Base-by-base conservation (phyloP, 2,113 vertebrate genomes). In the Balaeniceps rex region DNA sequence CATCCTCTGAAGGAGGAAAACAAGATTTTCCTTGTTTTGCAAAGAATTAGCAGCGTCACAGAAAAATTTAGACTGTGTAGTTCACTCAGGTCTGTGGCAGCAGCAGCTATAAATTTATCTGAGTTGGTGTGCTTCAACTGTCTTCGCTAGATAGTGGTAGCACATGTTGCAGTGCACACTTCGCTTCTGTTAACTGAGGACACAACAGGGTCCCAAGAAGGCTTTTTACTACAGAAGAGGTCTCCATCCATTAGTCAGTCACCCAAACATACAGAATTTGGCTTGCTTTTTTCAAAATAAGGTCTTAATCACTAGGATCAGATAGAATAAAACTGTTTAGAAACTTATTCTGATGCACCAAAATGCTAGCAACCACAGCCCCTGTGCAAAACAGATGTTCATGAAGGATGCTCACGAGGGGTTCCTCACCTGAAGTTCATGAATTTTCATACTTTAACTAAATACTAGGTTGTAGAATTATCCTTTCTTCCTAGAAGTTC, bases 101-200 rank as follows among this genome's bases (percentile, higher is more conserved):
- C 33, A 92, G 77, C 38, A 47, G 44, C 36, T 38, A 13, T 57
- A 57, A 18, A 33, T 76, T 19, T 36, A 42, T 54, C 46, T 0
- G 1, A 31, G 19, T 13, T 42, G 34, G 31, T 54, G 65, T 64
- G 34, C 76, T 90, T 42, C 77, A 18, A 0, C 42, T 57, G 36
- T 38, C 46, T 49, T 71, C 1, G 4, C 44, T 33, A n/a, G 25
- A 5, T 3, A 76, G 46, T 2, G 1, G 40, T 25, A 55, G 61
- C 46, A 19, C 33, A 4, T 7, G 1, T 9, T 40, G 44, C 38
- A 9, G 17, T 6, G 29, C 34, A 23, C 7, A 0, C 15, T 90
- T 47, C 17, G 4, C 10, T 75, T 46, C 19, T 2, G 0, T 18
- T 82, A 81, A 40, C 10, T 60, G 58, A 25, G 52, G 49, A n/a